A percentile compares a stretch with the other conserved stretches of the same genome.
Evolutionary conservation across 2,113 vertebrate genomes (phyloP).

Genomic region (Excalfactoria chinensis): DNA sequence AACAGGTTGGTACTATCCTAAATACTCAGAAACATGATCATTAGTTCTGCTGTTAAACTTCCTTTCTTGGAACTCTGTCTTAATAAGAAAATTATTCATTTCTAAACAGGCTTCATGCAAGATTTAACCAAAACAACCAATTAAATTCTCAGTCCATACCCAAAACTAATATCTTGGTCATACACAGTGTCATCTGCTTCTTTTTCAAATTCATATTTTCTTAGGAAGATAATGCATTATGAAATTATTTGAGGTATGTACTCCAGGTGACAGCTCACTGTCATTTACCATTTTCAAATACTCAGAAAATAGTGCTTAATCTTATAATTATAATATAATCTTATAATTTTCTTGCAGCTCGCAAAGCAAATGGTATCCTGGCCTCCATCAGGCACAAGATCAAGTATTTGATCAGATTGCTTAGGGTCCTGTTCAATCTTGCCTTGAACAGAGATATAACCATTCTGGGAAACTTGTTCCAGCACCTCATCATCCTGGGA

Average conservation of each 20-base stretch:
- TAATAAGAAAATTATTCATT: neutral
- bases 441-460: too few relatives aligned
- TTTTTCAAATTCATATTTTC: neutral
- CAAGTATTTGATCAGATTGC: too few relatives aligned
- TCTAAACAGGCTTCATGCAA: fast-evolving
- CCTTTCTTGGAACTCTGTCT: neutral
- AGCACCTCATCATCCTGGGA: too few relatives aligned
- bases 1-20: neutral
- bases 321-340: too few relatives aligned
- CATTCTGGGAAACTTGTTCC: too few relatives aligned
- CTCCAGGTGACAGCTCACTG: neutral
- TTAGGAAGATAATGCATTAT: neutral
- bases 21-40: neutral
- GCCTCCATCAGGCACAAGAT: too few relatives aligned
- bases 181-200: neutral
- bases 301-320: fast-evolving
- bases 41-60: neutral
- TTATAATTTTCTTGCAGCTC: too few relatives aligned
- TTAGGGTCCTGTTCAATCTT: too few relatives aligned
- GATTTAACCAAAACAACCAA: neutral
- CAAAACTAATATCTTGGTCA: neutral
- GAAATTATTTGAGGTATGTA: neutral
- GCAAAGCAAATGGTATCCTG: too few relatives aligned
- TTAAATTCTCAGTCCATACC: neutral
- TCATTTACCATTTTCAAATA: neutral